phyloP scores from a whole-genome alignment of 2,797 vertebrate genomes.

The Rhinatrema bivittatum region DNA sequence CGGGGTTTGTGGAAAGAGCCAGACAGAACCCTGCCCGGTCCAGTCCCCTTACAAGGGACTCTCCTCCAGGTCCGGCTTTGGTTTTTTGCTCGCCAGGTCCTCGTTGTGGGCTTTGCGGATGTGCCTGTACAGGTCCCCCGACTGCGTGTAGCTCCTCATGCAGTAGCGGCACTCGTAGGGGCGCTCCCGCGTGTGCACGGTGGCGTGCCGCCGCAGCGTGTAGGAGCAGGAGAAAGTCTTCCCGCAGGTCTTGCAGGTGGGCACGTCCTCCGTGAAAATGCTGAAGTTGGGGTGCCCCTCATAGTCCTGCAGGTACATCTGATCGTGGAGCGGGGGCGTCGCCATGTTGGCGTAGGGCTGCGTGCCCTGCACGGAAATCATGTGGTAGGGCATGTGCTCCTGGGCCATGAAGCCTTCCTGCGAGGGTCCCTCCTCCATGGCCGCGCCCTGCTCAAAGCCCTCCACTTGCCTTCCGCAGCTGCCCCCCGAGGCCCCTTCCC shows the following conservation, averaged over 20 bases:
- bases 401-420: constrained; percentile 59
- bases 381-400: constrained; percentile 55
- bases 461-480: constrained; percentile 27
- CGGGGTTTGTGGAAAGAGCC: not conserved
- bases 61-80: constrained; percentile 55
- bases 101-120: constrained; percentile 87
- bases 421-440: constrained; percentile 53
- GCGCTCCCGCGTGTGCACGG: constrained; percentile 85
- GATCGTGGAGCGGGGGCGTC: constrained; percentile 43
- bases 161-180: constrained; percentile 92
- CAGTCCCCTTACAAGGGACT: constrained; percentile 1
- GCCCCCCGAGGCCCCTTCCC: too few species aligned
- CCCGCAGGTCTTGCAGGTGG: constrained; percentile 82
- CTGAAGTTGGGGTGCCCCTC: constrained; percentile 71
- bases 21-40: too few species aligned
- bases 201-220: constrained; percentile 83
- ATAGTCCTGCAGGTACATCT: constrained; percentile 71
- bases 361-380: constrained; percentile 40
- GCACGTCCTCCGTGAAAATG: constrained; percentile 76
- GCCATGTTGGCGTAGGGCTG: constrained; percentile 39
- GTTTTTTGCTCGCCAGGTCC: constrained; percentile 70
- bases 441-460: constrained; percentile 33
- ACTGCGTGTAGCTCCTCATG: constrained; percentile 90
- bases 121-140: constrained; percentile 88
- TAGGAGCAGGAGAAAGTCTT: constrained; percentile 94